phyloP scores from a whole-genome alignment of 2,113 vertebrate genomes.

The Malaclemys terrapin region DNA sequence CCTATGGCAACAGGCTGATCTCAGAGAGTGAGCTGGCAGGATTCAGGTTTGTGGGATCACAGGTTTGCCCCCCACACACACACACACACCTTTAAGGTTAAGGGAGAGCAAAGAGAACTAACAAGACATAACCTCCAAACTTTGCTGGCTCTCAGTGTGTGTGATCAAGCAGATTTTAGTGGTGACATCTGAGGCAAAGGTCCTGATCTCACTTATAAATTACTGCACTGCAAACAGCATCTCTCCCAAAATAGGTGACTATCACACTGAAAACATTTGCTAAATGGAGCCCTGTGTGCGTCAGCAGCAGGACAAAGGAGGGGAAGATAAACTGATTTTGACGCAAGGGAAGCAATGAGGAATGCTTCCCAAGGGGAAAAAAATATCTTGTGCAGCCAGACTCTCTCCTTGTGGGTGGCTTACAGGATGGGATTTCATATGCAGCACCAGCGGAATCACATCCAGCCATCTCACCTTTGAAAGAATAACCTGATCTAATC shows the following conservation, averaged over 20 bases:
- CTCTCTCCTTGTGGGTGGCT: fast-evolving
- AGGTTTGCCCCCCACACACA: neutral
- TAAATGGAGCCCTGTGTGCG: fast-evolving
- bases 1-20: neutral
- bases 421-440: neutral
- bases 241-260: neutral
- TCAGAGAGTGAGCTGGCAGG: neutral
- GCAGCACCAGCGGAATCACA: neutral
- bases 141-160: neutral
- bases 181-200: neutral
- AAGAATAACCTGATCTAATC: neutral
- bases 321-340: fast-evolving
- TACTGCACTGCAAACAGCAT: fast-evolving
- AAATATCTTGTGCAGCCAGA: neutral
- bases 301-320: fast-evolving
- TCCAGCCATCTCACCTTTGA: fast-evolving
- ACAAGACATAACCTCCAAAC: neutral
- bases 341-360: neutral
- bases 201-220: neutral
- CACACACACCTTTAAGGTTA: neutral
- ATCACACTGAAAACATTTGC: neutral
- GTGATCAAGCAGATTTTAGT: neutral
- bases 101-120: neutral
- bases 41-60: neutral
- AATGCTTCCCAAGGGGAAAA: neutral